phyloP scores from a whole-genome alignment of 2,888 invertebrate species.

The Torymus texanus region DNA sequence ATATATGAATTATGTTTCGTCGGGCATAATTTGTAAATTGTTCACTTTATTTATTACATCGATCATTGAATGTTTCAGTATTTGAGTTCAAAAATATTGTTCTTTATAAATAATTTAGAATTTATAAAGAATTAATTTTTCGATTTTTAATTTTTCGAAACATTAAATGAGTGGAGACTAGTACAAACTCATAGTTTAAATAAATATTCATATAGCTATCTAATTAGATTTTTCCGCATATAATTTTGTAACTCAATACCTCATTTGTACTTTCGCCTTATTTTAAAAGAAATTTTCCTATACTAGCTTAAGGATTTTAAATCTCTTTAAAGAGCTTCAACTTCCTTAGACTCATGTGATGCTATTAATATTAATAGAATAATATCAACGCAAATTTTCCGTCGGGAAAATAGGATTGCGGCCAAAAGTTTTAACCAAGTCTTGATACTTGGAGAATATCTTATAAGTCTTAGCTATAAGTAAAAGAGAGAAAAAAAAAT shows the following conservation, averaged over 20 bases:
- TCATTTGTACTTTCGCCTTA: background rate
- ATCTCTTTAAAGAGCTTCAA: constrained; percentile 47
- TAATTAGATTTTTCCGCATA: background rate
- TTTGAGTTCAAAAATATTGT: too few species aligned
- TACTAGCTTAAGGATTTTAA: constrained; percentile 40
- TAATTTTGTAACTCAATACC: background rate
- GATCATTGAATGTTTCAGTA: too few species aligned
- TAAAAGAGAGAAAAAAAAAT: constrained; percentile 14
- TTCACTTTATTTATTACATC: too few species aligned
- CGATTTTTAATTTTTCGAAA: too few species aligned
- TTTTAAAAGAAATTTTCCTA: constrained; percentile 5
- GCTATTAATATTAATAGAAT: constrained; percentile 51
- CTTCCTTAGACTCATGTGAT: constrained; percentile 48
- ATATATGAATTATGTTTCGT: too few species aligned
- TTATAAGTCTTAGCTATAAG: constrained; percentile 38
- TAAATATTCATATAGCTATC: background rate
- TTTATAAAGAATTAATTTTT: too few species aligned
- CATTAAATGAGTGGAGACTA: background rate
- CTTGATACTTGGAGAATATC: constrained; percentile 33
- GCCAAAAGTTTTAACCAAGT: constrained; percentile 46
- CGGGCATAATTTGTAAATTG: too few species aligned
- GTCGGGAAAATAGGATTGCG: constrained; percentile 35
- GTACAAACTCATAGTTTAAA: background rate
- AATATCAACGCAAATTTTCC: constrained; percentile 44
- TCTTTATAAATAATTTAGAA: too few species aligned